These are phyloP conservation scores for Philantomba maxwellii DNA, from an alignment of 2,113 vertebrate species.

Conservation along the genomic window DNA sequence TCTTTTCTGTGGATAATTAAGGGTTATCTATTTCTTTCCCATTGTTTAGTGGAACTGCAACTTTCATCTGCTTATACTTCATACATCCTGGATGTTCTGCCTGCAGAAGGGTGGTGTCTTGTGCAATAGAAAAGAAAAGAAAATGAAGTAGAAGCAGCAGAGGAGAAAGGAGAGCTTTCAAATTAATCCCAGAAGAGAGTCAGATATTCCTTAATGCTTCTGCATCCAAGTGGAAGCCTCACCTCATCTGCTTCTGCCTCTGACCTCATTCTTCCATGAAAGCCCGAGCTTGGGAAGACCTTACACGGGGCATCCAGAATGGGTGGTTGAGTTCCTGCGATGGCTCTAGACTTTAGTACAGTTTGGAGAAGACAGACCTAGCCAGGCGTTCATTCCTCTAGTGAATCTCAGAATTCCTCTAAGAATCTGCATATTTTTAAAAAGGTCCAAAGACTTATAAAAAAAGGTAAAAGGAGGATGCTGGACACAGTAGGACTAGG, in stretches of 20 bases:
- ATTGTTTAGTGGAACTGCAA: neutral
- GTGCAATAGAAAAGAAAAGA: neutral
- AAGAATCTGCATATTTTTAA: constrained; percentile 14
- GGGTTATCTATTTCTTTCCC: neutral
- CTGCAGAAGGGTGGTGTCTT: neutral
- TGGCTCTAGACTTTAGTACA: neutral
- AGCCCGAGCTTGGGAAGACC: neutral
- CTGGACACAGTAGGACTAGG: neutral
- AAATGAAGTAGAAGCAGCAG: neutral
- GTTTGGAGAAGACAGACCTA: constrained; percentile 4
- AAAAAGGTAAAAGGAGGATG: neutral
- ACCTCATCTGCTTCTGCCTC: neutral
- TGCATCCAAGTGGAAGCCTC: neutral
- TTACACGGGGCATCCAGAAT: too few species aligned
- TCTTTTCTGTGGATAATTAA: neutral
- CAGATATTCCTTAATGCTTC: neutral
- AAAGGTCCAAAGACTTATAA: neutral
- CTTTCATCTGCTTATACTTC: neutral
- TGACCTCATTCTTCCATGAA: neutral
- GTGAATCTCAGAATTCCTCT: neutral
- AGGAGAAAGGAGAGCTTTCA: neutral
- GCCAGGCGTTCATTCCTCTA: neutral
- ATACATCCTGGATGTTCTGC: neutral
- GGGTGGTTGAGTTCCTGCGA: neutral
- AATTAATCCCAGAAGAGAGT: neutral